A percentile compares a stretch with the other conserved stretches of the same genome.
These are phyloP conservation scores for Trichonephila clavipes DNA, from an alignment of 1,140 invertebrate species.

Conservation along the genomic window DNA sequence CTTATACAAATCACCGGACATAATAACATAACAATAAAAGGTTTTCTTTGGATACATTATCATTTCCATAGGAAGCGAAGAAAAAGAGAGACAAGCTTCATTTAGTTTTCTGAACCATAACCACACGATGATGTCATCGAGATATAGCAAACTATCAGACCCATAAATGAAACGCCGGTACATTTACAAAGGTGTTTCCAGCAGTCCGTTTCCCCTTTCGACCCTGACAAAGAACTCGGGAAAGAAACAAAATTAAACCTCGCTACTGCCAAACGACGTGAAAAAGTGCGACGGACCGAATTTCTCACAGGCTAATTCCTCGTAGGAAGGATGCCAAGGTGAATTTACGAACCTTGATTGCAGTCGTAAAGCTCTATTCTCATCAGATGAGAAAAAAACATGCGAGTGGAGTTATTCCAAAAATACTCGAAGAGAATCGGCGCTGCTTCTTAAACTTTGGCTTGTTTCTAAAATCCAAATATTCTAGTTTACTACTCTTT, in stretches of 20 bases:
- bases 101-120: background rate
- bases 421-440: background rate
- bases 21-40: too few species aligned
- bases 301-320: slow-evolving; percentile 16
- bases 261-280: background rate
- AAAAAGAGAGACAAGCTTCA: background rate
- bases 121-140: background rate
- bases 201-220: background rate
- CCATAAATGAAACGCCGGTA: background rate
- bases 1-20: too few species aligned
- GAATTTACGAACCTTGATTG: background rate
- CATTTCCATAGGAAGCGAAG: background rate
- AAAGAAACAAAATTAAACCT: background rate
- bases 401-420: background rate
- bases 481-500: background rate
- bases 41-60: too few species aligned
- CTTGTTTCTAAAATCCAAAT: background rate
- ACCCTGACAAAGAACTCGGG: slow-evolving; percentile 29
- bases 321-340: background rate
- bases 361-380: slow-evolving; percentile 25
- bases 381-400: background rate
- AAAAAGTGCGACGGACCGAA: slow-evolving; percentile 24
- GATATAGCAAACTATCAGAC: background rate
- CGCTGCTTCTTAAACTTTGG: background rate
- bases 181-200: background rate